Evolutionary conservation across 2,797 vertebrate species (phyloP).

Genomic region (Scyliorhinus canicula): DNA sequence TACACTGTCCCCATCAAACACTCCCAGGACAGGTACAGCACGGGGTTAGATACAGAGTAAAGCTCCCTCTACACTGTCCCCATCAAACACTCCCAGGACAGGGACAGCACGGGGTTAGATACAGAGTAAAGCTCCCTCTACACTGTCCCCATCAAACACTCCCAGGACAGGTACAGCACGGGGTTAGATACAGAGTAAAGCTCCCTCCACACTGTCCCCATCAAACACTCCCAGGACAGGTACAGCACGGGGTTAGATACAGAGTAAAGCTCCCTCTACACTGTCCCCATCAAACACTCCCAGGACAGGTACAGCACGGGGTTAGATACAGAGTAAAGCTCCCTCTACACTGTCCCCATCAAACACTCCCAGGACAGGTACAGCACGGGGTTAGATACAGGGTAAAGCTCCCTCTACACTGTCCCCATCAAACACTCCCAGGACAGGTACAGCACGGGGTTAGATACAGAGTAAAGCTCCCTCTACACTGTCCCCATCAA

Average conservation of each 20-base stretch:
- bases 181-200: no score
- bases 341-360: neutral
- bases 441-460: neutral
- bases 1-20: no score
- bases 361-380: neutral
- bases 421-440: neutral
- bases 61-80: no score
- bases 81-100: no score
- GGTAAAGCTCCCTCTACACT: neutral
- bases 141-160: no score
- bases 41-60: no score
- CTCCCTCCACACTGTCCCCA: no score
- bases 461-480: slow-evolving; percentile 8
- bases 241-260: neutral
- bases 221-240: no score
- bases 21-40: no score
- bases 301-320: neutral
- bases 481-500: neutral
- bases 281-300: slow-evolving; percentile 1
- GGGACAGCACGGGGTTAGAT: no score
- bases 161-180: no score
- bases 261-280: neutral
- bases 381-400: neutral
- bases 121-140: no score
- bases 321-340: neutral